Conservation (phyloP, 2,797 vertebrate genomes). For the Aulostomus chinensis region DNA sequence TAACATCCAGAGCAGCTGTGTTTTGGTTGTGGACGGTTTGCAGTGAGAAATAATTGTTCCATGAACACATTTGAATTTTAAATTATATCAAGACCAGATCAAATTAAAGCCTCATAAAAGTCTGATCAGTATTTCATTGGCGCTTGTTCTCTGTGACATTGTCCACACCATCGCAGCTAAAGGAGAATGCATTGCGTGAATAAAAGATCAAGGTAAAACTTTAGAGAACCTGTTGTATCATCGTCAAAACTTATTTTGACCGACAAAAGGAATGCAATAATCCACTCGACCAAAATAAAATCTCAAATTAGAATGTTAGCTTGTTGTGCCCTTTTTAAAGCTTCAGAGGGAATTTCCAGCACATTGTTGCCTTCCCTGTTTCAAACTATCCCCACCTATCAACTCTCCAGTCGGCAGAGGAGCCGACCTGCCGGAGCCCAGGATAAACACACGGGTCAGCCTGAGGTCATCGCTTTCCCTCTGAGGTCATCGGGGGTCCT, state of each 20-base stretch:
- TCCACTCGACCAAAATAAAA: slow-evolving; percentile 7
- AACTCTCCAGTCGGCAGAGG: slow-evolving; percentile 17
- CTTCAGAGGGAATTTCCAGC: slow-evolving; percentile 61
- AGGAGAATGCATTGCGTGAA: too few species aligned
- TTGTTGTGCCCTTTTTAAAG: slow-evolving; percentile 11
- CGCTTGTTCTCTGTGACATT: too few species aligned
- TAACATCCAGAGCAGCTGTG: too few species aligned
- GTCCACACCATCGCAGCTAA: too few species aligned
- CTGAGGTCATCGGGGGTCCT: slow-evolving; percentile 72
- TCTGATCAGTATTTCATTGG: too few species aligned
- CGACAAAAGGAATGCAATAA: not conserved
- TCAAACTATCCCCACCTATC: slow-evolving; percentile 52
- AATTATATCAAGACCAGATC: too few species aligned
- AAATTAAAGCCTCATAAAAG: too few species aligned
- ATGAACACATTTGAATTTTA: too few species aligned
- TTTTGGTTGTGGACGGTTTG: too few species aligned
- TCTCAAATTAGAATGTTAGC: slow-evolving; percentile 1
- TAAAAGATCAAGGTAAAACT: too few species aligned
- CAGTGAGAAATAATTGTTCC: too few species aligned
- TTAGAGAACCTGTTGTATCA: too few species aligned
- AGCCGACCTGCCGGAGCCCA: slow-evolving; percentile 39
- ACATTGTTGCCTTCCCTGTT: slow-evolving; percentile 57
- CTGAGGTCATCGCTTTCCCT: slow-evolving; percentile 73
- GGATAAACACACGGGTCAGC: slow-evolving; percentile 66
- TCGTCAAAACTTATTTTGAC: not conserved